Conservation (phyloP, 35 echinoderm and acorn worm species). For the Holothuria glaberrima region DNA sequence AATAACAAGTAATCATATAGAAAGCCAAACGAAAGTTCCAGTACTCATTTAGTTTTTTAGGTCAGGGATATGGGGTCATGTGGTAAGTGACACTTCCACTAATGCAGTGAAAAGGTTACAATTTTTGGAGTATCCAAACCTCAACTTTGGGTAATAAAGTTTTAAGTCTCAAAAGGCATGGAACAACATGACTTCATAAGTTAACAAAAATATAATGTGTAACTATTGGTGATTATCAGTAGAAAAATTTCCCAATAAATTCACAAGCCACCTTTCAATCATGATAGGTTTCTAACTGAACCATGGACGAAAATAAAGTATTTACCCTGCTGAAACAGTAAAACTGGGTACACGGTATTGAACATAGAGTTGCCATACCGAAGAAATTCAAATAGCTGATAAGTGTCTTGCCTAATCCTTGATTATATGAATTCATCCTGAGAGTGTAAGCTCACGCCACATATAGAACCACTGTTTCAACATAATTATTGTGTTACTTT, state of each 20-base stretch:
- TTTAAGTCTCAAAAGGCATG: constrained; percentile 1
- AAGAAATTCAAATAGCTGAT: no score
- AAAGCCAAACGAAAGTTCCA: constrained; percentile 1
- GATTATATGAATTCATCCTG: no score
- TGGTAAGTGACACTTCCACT: constrained; percentile 10
- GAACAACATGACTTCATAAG: neutral
- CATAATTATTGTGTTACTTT: neutral
- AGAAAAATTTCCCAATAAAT: neutral
- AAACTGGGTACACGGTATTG: no score
- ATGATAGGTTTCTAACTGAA: no score
- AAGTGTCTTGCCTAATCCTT: no score
- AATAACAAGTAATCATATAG: constrained; percentile 22
- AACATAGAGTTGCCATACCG: no score
- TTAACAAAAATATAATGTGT: neutral
- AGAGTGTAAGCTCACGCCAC: no score
- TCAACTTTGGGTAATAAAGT: neutral
- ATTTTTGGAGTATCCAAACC: constrained; percentile 10
- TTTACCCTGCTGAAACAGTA: neutral
- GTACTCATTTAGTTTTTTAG: no score
- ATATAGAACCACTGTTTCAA: neutral
- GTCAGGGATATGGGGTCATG: neutral
- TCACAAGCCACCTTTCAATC: no score
- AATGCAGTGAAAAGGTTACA: constrained; percentile 2
- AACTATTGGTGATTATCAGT: constrained; percentile 2
- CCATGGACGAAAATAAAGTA: neutral